Evolutionary conservation across 2,888 invertebrate species (phyloP), one percentile per base, ranked within the genome.

Genomic region (Tachina fera): DNA sequence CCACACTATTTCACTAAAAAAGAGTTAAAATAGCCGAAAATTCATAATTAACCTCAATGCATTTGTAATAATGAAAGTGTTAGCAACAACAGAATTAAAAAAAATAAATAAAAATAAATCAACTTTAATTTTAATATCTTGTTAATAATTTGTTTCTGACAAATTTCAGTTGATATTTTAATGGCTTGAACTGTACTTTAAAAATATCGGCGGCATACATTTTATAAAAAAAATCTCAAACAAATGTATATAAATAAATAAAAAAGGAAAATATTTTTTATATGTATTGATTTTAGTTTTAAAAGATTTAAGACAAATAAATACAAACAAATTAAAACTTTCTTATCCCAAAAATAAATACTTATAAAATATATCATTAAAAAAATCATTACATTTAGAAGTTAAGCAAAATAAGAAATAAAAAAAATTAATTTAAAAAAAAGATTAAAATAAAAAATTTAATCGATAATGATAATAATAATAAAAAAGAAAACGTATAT

Each of bases 1-100:
- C 79, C 70, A 72, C 65, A 76, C 70, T 85, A 68, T 83, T 86
- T 86, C 58, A 83, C 60, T 80, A 84, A 76, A 76, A 83, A 75
- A 67, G 43, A 74, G 60, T 58, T 58, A 75, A 71, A 79, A 68
- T 63, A 86, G 53, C 71, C 47, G 16, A 76, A 80, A 61, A 84
- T 61, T 39, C 51, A 72, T 70, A 77, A 53, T 63, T 56, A 61
- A 67, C 9, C 43, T 53, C 41, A 75, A 58, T 67, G 60, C 53
- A 74, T 78, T 49, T 45, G 47, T 67, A 68, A 77, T 85, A 74
- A 5, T 47, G 10, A 60, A 67, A 80, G 8, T 86, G 63, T 67
- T 56, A 60, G n/a, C 74, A 63, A 74, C 16, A 74, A 53, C 14
- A 49, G 9, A 49, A 41, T 16, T 31, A 31, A 31, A 31, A 31